phyloP scores from a whole-genome alignment of 2,888 invertebrate species.

The Pterostichus niger region DNA sequence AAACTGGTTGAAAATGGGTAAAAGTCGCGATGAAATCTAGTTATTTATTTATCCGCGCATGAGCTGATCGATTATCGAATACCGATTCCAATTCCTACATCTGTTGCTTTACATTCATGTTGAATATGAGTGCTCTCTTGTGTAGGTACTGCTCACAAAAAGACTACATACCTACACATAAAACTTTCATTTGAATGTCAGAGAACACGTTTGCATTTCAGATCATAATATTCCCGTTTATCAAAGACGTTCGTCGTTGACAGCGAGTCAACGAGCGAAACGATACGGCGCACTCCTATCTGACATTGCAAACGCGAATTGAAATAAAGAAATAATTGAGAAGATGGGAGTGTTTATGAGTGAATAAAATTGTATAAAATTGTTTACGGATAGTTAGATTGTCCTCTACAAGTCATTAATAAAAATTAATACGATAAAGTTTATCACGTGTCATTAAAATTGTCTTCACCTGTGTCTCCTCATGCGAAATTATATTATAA shows the following conservation, averaged over 20 bases:
- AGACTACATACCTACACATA: constrained; percentile 27
- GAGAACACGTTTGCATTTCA: constrained; percentile 16
- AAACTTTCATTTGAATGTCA: constrained; percentile 25
- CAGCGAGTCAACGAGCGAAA: no score
- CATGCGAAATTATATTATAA: constrained; percentile 53
- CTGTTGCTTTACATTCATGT: constrained; percentile 44
- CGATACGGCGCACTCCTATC: no score
- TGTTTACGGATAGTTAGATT: constrained; percentile 16
- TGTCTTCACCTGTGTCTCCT: constrained; percentile 10
- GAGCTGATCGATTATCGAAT: constrained; percentile 9
- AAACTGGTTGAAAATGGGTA: background rate
- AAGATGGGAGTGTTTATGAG: background rate
- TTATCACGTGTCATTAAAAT: constrained; percentile 12
- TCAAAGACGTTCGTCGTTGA: background rate
- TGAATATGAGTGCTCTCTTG: constrained; percentile 38
- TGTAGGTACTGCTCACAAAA: constrained; percentile 4
- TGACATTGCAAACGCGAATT: no score
- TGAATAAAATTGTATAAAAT: constrained; percentile 17
- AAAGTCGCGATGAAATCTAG: constrained; percentile 9
- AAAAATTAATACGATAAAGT: background rate
- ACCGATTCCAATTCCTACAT: constrained; percentile 16
- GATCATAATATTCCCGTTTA: constrained; percentile 6
- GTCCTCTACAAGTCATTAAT: constrained; percentile 16
- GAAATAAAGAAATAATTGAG: constrained; percentile 5
- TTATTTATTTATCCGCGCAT: constrained; percentile 29